Base-by-base conservation (phyloP, 2,797 vertebrate genomes). In the Hemibagrus guttatus region DNA sequence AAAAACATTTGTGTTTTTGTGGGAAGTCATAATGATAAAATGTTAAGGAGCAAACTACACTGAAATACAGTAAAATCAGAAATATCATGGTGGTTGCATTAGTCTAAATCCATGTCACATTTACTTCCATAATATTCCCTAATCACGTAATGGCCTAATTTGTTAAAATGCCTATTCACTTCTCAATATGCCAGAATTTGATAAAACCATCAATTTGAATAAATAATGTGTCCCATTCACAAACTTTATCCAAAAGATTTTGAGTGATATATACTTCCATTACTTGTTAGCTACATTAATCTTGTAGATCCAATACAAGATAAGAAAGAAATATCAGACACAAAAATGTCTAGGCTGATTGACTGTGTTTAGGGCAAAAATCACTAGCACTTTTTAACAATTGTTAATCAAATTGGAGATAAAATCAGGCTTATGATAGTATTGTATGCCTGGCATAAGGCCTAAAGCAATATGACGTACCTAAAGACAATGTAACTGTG, bases 181-280 rank as follows among this genome's bases (percentile, higher is more conserved):
- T 56, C 16, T 35, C n/a, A 4, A 2, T 78, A 75, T 54, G 26
- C 26, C 72, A 75, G 26, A 75, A 52, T 76, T 56, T 56, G 28
- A 76, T 76, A 78, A 78, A 76, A 78, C 17, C n/a, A 28, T 56
- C 52, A 17, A 78, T 78, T 78, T 56, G 52, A n/a, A 78, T 56
- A 56, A 78, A 78, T 78, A 78, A 78, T 56, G 52, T 76, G 13
- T 78, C 52, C n/a, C 31, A 31, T 56, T 78, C 52, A 31, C 16
- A 56, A 19, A 21, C 19, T 31, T n/a, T 16, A 46, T 0, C 26
- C 52, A 78, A 31, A 56, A 56, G 52, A 21, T 56, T 56, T 56
- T 78, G 14, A 5, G 16, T 76, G n/a, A 78, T 78, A 35, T n/a
- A 16, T 46, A 59, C 13, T 23, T 80, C 3, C 11, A 63, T 81